Evolutionary conservation across 2,888 invertebrate genomes (phyloP).

Genomic region (Ophion ventricosus): DNA sequence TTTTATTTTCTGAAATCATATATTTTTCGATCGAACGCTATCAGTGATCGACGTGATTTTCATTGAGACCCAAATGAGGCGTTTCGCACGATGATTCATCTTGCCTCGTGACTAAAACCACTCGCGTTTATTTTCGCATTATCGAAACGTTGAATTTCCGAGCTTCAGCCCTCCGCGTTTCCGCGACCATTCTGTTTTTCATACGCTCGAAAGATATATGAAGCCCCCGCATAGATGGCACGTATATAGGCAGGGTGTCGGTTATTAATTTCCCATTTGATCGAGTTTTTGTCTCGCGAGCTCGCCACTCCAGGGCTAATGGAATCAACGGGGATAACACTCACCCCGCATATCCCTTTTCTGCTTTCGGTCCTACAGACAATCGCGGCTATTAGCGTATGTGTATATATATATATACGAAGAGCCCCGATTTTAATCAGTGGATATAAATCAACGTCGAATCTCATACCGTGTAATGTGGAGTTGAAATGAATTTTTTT

Average conservation of each 20-base stretch:
- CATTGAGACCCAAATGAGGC: not conserved
- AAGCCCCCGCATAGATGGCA: not conserved
- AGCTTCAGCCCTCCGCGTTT: not conserved
- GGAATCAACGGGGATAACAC: slow-evolving; percentile 60
- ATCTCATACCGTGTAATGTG: slow-evolving; percentile 35
- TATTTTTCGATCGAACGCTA: not conserved
- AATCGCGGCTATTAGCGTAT: slow-evolving; percentile 2
- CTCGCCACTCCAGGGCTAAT: slow-evolving; percentile 42
- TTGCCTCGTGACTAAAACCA: slow-evolving; percentile 62
- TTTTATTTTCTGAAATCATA: not conserved
- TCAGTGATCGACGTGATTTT: slow-evolving; percentile 1
- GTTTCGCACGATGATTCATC: slow-evolving; percentile 71
- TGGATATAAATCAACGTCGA: slow-evolving; percentile 60
- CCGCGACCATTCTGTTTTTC: slow-evolving; percentile 28
- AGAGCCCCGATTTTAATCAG: slow-evolving; percentile 62
- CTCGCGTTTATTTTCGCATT: slow-evolving; percentile 77
- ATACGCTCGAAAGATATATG: slow-evolving; percentile 32
- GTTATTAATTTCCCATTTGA: slow-evolving; percentile 62
- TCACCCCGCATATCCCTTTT: slow-evolving; percentile 1
- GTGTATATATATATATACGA: not conserved
- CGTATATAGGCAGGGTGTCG: slow-evolving; percentile 35
- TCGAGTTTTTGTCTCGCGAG: slow-evolving; percentile 48
- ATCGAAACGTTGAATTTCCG: slow-evolving; percentile 58
- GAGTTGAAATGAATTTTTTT: slow-evolving; percentile 13
- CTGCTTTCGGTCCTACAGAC: not conserved